A percentile compares a stretch with the other conserved stretches of the same genome.
These are phyloP conservation scores for Gymnorhina tibicen DNA, from an alignment of 2,113 vertebrate genomes.

Conservation along the genomic window DNA sequence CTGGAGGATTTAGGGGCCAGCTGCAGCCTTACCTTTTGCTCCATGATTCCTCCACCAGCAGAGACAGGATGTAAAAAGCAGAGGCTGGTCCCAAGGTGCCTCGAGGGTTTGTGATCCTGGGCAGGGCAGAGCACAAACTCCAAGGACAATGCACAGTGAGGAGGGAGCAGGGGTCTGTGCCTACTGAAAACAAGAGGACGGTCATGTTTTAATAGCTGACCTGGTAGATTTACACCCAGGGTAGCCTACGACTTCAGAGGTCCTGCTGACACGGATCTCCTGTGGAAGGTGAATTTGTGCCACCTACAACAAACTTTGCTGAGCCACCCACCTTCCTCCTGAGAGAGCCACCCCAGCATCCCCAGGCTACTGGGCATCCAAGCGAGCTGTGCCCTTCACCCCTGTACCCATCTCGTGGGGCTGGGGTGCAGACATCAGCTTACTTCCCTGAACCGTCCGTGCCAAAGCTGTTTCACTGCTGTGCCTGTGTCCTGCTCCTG, in stretches of 20 bases:
- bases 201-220: background rate
- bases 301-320: background rate
- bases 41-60: background rate
- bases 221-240: background rate
- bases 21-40: background rate
- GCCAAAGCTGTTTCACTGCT: background rate
- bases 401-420: accelerated
- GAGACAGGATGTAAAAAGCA: background rate
- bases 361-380: background rate
- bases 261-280: background rate
- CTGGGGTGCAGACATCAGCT: background rate
- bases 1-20: background rate
- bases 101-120: accelerated
- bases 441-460: background rate
- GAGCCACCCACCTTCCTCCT: background rate
- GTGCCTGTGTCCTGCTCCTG: background rate
- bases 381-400: background rate
- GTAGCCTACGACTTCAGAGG: accelerated
- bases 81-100: background rate
- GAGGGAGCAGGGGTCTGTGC: background rate
- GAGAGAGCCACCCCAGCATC: accelerated
- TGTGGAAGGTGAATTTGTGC: background rate
- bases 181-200: background rate
- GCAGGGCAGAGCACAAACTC: background rate
- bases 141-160: background rate